These are phyloP conservation scores for Hetaerina americana DNA, from an alignment of 1,140 invertebrate species.

Conservation along the genomic window DNA sequence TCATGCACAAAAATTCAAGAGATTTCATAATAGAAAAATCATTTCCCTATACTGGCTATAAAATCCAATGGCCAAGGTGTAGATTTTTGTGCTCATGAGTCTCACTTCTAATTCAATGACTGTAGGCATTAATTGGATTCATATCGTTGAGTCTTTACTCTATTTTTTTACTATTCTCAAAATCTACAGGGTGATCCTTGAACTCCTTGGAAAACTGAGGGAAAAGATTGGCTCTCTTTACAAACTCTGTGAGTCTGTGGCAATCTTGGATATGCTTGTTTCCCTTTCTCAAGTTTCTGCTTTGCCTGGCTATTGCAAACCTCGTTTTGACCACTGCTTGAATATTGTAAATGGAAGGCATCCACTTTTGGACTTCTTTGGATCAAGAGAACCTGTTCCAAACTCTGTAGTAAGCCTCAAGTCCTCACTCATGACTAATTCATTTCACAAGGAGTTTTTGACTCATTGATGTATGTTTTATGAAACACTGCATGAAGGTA, in stretches of 20 bases:
- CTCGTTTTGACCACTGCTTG: slow-evolving; percentile 54
- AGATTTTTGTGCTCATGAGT: no score
- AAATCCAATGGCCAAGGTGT: no score
- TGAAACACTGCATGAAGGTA: slow-evolving; percentile 6
- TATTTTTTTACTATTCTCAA: no score
- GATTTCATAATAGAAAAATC: no score
- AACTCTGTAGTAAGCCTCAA: slow-evolving; percentile 71
- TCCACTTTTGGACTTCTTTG: slow-evolving; percentile 60
- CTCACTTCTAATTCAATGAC: no score
- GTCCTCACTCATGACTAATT: no score
- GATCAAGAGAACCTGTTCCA: slow-evolving; percentile 40
- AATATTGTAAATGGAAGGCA: slow-evolving; percentile 58
- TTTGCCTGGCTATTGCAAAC: slow-evolving; percentile 47
- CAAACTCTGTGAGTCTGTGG: slow-evolving; percentile 62
- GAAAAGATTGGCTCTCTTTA: slow-evolving; percentile 61
- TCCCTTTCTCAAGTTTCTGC: slow-evolving; percentile 55
- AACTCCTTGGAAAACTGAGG: slow-evolving; percentile 44
- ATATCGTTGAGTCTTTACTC: no score
- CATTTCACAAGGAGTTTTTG: no score
- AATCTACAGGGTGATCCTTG: slow-evolving; percentile 44
- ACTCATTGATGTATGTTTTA: no score
- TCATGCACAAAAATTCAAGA: no score
- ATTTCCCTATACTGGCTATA: no score
- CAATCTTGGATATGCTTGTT: slow-evolving; percentile 63
- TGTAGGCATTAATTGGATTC: no score